Evolutionary conservation across 2,888 invertebrate genomes (phyloP).

Genomic region (Pyrrhosoma nymphula): DNA sequence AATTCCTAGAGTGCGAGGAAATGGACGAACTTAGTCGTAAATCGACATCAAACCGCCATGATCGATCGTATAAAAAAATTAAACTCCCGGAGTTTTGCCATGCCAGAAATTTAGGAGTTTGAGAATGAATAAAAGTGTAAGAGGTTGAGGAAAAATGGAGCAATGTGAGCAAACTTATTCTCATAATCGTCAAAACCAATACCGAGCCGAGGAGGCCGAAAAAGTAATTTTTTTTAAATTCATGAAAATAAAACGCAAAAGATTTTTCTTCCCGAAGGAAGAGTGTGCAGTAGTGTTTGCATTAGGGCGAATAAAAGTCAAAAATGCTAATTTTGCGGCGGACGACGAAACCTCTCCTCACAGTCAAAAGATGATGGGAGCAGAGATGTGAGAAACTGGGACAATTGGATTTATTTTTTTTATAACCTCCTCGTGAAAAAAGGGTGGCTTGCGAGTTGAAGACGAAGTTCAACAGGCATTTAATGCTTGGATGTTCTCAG

Average conservation of each 20-base stretch:
- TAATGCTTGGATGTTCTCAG: not conserved
- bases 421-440: not conserved
- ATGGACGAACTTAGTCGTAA: too few relatives aligned
- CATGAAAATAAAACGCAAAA: too few relatives aligned
- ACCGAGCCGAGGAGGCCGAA: not conserved
- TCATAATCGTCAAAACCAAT: too few relatives aligned
- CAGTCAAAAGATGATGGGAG: not conserved
- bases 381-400: not conserved
- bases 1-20: too few relatives aligned
- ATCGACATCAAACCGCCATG: too few relatives aligned
- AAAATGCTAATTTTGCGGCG: not conserved
- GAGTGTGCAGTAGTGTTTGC: not conserved
- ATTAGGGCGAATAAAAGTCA: not conserved
- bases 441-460: not conserved
- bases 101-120: too few relatives aligned
- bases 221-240: not conserved
- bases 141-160: too few relatives aligned
- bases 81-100: too few relatives aligned
- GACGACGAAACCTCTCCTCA: not conserved
- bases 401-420: not conserved
- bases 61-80: too few relatives aligned
- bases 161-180: too few relatives aligned
- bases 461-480: not conserved
- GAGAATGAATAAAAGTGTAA: too few relatives aligned
- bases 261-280: too few relatives aligned